Conservation (phyloP, 1,140 invertebrate species). For the Megalopta genalis region DNA sequence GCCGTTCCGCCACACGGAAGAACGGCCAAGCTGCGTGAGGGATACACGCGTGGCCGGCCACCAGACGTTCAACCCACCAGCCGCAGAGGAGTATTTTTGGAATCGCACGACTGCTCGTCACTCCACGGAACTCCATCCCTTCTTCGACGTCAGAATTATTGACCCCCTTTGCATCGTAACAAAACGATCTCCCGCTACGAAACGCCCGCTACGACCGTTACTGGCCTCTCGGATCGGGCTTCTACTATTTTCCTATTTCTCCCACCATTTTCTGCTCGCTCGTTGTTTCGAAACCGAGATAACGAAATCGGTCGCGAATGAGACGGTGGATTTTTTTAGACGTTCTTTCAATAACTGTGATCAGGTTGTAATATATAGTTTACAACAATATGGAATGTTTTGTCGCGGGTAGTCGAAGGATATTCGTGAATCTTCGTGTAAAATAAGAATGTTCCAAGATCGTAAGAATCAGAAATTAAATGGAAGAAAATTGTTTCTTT, state of each 20-base stretch:
- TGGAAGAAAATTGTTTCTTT: no score
- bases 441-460: no score
- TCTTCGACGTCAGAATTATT: slow-evolving; percentile 46
- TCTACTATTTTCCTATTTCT: not conserved
- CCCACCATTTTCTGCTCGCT: no score
- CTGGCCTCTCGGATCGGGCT: not conserved
- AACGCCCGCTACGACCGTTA: not conserved
- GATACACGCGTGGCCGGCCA: slow-evolving; percentile 46
- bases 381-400: no score
- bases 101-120: slow-evolving; percentile 51
- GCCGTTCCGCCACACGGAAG: slow-evolving; percentile 24
- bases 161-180: slow-evolving; percentile 51
- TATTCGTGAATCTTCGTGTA: no score
- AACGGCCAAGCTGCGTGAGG: not conserved
- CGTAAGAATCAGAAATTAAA: no score
- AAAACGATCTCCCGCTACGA: slow-evolving; percentile 31
- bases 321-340: no score
- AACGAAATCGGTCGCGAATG: no score
- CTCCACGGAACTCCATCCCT: slow-evolving; percentile 43
- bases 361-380: no score
- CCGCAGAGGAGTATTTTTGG: slow-evolving; percentile 60
- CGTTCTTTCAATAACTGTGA: no score
- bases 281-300: no score
- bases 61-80: slow-evolving; percentile 52
- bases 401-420: no score